Conservation (phyloP, 2,888 invertebrate species). For the Pachymerium ferrugineum region DNA sequence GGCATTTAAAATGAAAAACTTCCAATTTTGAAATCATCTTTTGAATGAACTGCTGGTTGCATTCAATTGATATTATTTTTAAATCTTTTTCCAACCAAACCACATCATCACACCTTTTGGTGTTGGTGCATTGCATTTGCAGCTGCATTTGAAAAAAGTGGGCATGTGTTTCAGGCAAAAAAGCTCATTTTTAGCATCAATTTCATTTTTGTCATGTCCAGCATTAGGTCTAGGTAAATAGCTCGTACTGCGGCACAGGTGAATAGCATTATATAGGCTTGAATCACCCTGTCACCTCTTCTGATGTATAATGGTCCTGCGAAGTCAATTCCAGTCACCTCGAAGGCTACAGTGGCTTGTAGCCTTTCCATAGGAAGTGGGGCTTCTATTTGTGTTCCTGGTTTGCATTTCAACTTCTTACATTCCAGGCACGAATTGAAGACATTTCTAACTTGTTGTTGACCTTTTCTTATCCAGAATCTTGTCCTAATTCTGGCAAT, state of each 20-base stretch:
- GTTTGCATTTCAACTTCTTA: not conserved
- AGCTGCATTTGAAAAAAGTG: no score
- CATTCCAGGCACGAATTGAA: not conserved
- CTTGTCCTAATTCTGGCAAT: not conserved
- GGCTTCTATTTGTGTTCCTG: not conserved
- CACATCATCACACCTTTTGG: no score
- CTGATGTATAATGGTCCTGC: not conserved
- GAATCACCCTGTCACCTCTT: not conserved
- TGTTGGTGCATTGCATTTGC: no score
- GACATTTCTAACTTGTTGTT: not conserved
- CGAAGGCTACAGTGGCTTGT: not conserved
- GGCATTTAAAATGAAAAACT: no score
- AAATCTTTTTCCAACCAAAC: no score
- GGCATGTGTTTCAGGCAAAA: not conserved
- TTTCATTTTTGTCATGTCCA: not conserved
- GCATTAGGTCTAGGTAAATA: not conserved
- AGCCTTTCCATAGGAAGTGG: not conserved
- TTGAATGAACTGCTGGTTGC: no score
- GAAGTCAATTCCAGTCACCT: not conserved
- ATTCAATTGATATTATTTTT: no score
- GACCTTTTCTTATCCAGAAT: not conserved
- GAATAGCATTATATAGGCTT: no score
- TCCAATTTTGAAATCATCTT: no score
- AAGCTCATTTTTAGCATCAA: not conserved
- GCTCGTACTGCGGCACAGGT: not conserved